Percentiles rank a stretch among this genome's conserved stretches.
These are phyloP conservation scores for Rhimphoctona megacephalus DNA, from an alignment of 2,888 invertebrate species.

Conservation along the genomic window DNA sequence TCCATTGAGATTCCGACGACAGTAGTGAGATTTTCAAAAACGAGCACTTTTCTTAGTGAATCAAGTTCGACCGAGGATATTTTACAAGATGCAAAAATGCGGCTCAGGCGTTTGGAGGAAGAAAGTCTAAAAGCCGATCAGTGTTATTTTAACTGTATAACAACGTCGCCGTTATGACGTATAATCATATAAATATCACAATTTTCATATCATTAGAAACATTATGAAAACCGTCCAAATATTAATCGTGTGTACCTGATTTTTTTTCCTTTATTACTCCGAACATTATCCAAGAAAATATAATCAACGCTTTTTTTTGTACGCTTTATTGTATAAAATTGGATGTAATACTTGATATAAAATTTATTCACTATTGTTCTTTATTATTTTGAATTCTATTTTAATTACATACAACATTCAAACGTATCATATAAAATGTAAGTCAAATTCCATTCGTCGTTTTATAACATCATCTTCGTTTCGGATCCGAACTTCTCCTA, in stretches of 20 bases:
- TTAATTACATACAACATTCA: conserved; percentile 84
- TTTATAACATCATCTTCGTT: conserved; percentile 83
- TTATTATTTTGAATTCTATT: conserved; percentile 78
- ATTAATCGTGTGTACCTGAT: conserved; percentile 58
- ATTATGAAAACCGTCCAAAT: conserved; percentile 46
- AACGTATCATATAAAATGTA: conserved; percentile 84
- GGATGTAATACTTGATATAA: conserved; percentile 82
- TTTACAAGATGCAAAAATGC: conserved; percentile 81
- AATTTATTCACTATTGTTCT: conserved; percentile 81
- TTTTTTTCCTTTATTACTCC: conserved; percentile 13
- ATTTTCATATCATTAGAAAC: background rate
- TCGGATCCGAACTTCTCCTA: conserved; percentile 84
- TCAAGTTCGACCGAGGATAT: conserved; percentile 83
- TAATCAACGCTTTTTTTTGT: conserved; percentile 61
- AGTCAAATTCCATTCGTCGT: conserved; percentile 80
- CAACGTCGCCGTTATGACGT: conserved; percentile 72
- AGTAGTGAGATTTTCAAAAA: conserved; percentile 69
- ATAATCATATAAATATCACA: conserved; percentile 33
- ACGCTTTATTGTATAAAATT: conserved; percentile 81
- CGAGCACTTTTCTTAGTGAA: conserved; percentile 80
- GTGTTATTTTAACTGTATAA: conserved; percentile 79
- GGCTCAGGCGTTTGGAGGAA: conserved; percentile 80
- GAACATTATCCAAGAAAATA: conserved; percentile 41
- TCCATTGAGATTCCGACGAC: conserved; percentile 70
- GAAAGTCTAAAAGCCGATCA: conserved; percentile 82